These are phyloP conservation scores for Spea bombifrons DNA, from an alignment of 2,113 vertebrate species.

Conservation along the genomic window DNA sequence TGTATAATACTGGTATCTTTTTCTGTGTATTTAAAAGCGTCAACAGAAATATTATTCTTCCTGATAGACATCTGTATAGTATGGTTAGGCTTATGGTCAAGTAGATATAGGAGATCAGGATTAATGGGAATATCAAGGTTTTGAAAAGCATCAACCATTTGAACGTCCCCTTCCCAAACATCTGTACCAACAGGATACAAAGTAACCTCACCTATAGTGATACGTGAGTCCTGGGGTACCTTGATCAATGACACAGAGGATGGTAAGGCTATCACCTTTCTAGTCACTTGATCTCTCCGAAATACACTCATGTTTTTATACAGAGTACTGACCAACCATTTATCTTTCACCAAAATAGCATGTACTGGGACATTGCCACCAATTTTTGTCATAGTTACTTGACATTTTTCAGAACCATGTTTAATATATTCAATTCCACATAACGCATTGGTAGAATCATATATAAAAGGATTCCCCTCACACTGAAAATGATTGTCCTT, in stretches of 20 bases:
- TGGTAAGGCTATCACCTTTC: too few relatives aligned
- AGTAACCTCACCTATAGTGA: too few relatives aligned
- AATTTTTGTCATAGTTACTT: too few relatives aligned
- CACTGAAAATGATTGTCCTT: neutral
- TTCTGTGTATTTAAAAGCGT: neutral
- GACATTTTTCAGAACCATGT: neutral
- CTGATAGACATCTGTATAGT: slow-evolving; percentile 1
- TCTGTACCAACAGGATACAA: too few relatives aligned
- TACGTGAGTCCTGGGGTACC: too few relatives aligned
- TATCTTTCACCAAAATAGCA: too few relatives aligned
- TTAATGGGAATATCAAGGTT: neutral
- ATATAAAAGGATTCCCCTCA: too few relatives aligned
- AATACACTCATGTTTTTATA: too few relatives aligned
- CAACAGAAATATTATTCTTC: neutral
- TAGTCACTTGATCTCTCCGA: too few relatives aligned
- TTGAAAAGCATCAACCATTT: slow-evolving; percentile 1
- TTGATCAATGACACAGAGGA: too few relatives aligned
- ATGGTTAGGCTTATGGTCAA: slow-evolving; percentile 8
- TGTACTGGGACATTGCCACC: too few relatives aligned
- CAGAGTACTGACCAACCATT: too few relatives aligned
- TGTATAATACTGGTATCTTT: neutral
- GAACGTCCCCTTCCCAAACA: neutral
- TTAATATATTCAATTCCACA: neutral
- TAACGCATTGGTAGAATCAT: neutral
- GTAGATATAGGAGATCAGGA: neutral